Evolutionary conservation across 2,113 vertebrate genomes (phyloP), one percentile per base, ranked within the genome.

Genomic region (Lophura nycthemera): DNA sequence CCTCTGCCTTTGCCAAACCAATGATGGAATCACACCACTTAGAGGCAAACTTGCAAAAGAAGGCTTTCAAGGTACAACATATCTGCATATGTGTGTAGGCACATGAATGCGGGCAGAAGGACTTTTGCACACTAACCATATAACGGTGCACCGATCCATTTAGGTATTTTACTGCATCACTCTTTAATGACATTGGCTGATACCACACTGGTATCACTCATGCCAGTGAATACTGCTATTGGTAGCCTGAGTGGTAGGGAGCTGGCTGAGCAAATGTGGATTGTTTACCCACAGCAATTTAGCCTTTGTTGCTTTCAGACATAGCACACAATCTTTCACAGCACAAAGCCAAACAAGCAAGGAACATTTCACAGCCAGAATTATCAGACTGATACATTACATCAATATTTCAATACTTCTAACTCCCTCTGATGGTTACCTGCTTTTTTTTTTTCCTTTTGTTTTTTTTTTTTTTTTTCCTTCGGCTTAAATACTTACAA

Each of bases 11-110:
- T 92, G 66, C 43, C n/a, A 81, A 56, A 60, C 7, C 1, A 8
- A 20, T 3, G 6, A 24, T 10, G 59, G 40, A 10, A 3, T 0
- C 1, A 1, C 24, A 40, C 10, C 59, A 17, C 48, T n/a, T 8
- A 32, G 34, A 14, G 38, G 4, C 22, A 83, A 65, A 42, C 36
- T 54, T 3, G 1, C 47, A 72, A 76, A 52, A 1, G 6, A 18
- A 22, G 4, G 11, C 52, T 89, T 83, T 40, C 32, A 43, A 57
- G 59, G 43, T 0, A 4, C 11, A 64, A 42, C 4, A 3, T 8
- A 0, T 6, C 38, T 38, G 38, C 38, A 38, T 38, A 38, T 38
- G 10, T 64, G 56, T 5, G 20, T 13, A 24, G 13, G 47, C 12
- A n/a, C 20, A 13, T 4, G 1, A 3, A 16, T 22, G 78, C 34